Conservation (phyloP, 1,140 invertebrate species). For the Drosophila ambigua region DNA sequence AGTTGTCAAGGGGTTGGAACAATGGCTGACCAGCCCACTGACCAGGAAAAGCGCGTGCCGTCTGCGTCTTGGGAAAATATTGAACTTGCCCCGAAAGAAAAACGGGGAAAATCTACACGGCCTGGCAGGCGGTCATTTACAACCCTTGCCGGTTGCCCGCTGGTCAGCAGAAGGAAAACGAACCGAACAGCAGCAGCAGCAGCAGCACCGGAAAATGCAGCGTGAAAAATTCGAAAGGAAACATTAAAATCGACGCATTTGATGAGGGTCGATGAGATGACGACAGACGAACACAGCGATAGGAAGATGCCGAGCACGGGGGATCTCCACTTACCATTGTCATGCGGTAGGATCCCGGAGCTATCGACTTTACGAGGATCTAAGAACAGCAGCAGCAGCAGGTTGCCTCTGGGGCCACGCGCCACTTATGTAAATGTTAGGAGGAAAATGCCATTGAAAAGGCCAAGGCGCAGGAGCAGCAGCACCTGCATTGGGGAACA, state of each 20-base stretch:
- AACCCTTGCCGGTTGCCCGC: constrained; percentile 49
- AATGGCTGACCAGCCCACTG: constrained; percentile 27
- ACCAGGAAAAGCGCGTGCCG: constrained; percentile 38
- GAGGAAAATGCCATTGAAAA: not conserved
- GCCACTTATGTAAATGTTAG: constrained; percentile 46
- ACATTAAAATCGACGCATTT: constrained; percentile 71
- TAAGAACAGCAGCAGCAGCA: not conserved
- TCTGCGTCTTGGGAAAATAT: constrained; percentile 27
- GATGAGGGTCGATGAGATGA: constrained; percentile 75
- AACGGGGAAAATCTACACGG: constrained; percentile 17
- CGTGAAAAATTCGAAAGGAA: constrained; percentile 63
- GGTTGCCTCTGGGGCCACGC: constrained; percentile 15
- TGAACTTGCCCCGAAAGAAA: constrained; percentile 21
- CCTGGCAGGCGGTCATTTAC: constrained; percentile 21
- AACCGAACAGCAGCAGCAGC: constrained; percentile 4
- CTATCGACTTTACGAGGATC: too few relatives aligned
- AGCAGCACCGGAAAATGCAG: constrained; percentile 46
- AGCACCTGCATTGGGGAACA: constrained; percentile 36
- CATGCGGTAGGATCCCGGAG: constrained; percentile 8
- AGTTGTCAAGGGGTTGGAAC: constrained; percentile 23
- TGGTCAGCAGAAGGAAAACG: constrained; percentile 50
- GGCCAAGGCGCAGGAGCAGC: constrained; percentile 1
- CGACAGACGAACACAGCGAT: not conserved
- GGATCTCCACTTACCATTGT: constrained; percentile 36
- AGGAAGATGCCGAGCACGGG: too few relatives aligned